phyloP scores from a whole-genome alignment of 2,797 vertebrate genomes.

The Moxostoma hubbsi region DNA sequence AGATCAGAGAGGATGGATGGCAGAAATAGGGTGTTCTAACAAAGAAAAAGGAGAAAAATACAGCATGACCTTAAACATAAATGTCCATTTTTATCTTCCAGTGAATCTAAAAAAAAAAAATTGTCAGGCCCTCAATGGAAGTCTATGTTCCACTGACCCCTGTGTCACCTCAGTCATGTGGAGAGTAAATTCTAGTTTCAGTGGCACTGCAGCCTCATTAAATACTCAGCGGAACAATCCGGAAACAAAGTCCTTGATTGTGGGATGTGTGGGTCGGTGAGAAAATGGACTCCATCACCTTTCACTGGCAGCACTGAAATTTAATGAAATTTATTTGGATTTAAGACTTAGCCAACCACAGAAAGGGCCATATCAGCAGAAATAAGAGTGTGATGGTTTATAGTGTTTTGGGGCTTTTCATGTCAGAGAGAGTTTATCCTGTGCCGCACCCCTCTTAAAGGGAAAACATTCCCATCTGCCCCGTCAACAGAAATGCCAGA shows the following conservation, averaged over 20 bases:
- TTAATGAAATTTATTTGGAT: constrained; percentile 33
- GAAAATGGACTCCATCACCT: no score
- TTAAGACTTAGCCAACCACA: constrained; percentile 28
- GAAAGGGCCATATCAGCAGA: constrained; percentile 39
- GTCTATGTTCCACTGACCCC: constrained; percentile 29
- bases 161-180: neutral
- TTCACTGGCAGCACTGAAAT: neutral
- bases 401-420: constrained; percentile 25
- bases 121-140: neutral
- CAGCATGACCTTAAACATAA: neutral
- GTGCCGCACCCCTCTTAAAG: neutral
- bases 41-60: neutral
- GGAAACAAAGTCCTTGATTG: constrained; percentile 32
- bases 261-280: neutral
- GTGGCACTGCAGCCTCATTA: constrained; percentile 28
- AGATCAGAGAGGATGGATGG: neutral
- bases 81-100: neutral
- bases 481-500: neutral
- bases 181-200: constrained; percentile 17
- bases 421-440: constrained; percentile 30
- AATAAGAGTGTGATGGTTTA: constrained; percentile 34
- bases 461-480: constrained; percentile 4
- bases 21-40: neutral
- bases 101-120: neutral
- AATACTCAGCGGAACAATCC: constrained; percentile 19